Evolutionary conservation across 2,888 invertebrate genomes (phyloP).

Genomic region (Rhagonycha fulva): DNA sequence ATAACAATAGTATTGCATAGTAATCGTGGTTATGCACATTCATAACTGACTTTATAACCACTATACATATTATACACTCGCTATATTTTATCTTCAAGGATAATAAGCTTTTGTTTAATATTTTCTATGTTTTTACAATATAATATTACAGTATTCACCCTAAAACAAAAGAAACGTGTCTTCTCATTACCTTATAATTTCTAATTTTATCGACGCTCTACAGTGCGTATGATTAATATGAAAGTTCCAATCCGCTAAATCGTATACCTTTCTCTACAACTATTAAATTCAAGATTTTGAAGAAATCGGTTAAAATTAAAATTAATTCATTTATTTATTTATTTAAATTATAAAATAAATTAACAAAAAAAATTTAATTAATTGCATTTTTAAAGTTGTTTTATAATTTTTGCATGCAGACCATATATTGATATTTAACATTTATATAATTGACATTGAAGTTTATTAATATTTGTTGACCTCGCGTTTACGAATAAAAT

Average conservation of each 20-base stretch:
- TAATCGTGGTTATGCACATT: conserved; percentile 1
- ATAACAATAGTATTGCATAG: conserved; percentile 14
- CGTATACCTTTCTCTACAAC: background rate
- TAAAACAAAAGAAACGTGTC: background rate
- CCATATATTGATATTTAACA: background rate
- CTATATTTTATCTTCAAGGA: background rate
- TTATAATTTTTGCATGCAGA: background rate
- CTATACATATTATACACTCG: background rate
- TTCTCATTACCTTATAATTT: background rate
- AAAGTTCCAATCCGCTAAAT: background rate
- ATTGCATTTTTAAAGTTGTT: background rate
- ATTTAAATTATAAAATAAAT: background rate
- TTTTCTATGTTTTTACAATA: background rate
- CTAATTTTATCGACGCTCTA: background rate
- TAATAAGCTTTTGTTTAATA: background rate
- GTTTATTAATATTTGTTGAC: background rate
- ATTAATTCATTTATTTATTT: background rate
- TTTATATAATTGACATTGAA: background rate
- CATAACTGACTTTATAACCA: background rate
- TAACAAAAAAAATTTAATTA: background rate
- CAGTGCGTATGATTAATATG: background rate
- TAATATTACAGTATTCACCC: background rate
- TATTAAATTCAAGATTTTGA: background rate
- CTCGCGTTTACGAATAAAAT: background rate
- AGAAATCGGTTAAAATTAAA: background rate